phyloP scores from a whole-genome alignment of 2,113 vertebrate species.

The Leptocoma aspasia region DNA sequence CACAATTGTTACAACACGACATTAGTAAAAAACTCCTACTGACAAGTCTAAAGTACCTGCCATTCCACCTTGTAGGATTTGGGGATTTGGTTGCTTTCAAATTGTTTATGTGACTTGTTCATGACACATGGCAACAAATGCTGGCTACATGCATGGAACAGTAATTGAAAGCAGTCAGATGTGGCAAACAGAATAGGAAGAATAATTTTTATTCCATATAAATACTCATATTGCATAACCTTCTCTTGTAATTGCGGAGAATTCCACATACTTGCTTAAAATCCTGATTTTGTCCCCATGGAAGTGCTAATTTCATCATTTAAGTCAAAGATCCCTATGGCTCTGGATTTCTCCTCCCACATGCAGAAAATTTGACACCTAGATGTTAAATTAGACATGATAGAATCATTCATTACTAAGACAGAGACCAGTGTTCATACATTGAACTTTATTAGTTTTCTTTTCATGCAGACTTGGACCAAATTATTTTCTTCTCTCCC shows the following conservation, averaged over 20 bases:
- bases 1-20: neutral
- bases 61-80: neutral
- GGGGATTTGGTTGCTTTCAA: neutral
- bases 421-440: neutral
- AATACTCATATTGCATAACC: neutral
- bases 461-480: neutral
- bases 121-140: neutral
- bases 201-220: neutral
- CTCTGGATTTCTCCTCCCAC: neutral
- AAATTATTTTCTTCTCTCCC: neutral
- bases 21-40: neutral
- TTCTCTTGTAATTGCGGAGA: neutral
- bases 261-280: neutral
- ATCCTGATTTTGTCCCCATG: neutral
- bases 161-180: neutral
- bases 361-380: neutral
- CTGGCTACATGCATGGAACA: neutral
- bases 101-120: neutral
- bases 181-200: neutral
- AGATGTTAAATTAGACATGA: neutral
- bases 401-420: neutral
- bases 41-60: neutral
- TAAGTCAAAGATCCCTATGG: neutral
- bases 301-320: neutral
- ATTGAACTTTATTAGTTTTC: neutral